These are phyloP conservation scores for Macrobrachium rosenbergii DNA, from an alignment of 1,140 invertebrate species.

Conservation along the genomic window DNA sequence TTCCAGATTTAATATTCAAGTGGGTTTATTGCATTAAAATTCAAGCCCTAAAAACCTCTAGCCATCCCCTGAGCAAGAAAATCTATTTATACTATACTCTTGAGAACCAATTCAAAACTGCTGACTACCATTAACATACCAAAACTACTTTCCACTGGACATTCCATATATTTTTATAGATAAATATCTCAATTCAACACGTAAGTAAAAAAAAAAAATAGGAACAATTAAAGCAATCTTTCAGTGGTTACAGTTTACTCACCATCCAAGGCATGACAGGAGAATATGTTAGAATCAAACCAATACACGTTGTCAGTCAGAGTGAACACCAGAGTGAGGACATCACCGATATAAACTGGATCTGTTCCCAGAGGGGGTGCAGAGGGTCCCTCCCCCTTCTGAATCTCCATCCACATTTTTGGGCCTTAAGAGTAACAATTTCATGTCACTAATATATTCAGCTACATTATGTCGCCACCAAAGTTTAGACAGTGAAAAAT, in stretches of 20 bases:
- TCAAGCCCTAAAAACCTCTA: too few species aligned
- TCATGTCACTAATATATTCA: too few species aligned
- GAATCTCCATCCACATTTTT: slow-evolving; percentile 68
- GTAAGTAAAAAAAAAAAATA: slow-evolving; percentile 20
- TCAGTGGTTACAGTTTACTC: slow-evolving; percentile 47
- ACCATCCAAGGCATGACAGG: slow-evolving; percentile 67
- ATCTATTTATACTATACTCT: too few species aligned
- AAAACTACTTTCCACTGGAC: too few species aligned
- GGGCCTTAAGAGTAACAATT: slow-evolving; percentile 59
- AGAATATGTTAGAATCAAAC: slow-evolving; percentile 67
- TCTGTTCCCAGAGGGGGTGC: slow-evolving; percentile 62
- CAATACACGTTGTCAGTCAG: slow-evolving; percentile 66
- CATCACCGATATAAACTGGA: slow-evolving; percentile 66
- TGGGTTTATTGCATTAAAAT: too few species aligned
- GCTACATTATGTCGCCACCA: too few species aligned
- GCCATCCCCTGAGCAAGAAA: too few species aligned
- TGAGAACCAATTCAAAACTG: too few species aligned
- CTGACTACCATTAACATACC: too few species aligned
- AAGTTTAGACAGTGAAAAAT: too few species aligned
- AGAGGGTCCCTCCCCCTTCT: slow-evolving; percentile 66
- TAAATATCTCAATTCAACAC: too few species aligned
- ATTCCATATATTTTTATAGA: neutral
- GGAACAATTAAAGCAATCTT: slow-evolving; percentile 10
- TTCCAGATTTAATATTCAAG: too few species aligned
- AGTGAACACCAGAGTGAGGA: slow-evolving; percentile 67